These are phyloP conservation scores for Cynopterus sphinx DNA, from an alignment of 2,797 vertebrate genomes.

Conservation along the genomic window DNA sequence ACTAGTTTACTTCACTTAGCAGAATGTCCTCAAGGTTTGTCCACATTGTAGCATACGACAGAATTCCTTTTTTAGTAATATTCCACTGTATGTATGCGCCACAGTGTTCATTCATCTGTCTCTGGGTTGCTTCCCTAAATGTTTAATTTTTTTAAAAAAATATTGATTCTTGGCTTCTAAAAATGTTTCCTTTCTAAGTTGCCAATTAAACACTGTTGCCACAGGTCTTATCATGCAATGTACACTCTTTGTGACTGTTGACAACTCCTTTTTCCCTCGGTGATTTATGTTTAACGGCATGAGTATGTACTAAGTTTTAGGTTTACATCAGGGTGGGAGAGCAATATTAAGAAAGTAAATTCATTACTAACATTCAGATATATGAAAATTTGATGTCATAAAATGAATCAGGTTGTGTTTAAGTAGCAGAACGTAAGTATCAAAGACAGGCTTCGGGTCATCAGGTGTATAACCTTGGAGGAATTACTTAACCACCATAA, in stretches of 20 bases:
- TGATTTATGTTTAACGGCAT: neutral
- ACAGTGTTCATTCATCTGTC: neutral
- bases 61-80: neutral
- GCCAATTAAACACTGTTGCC: neutral
- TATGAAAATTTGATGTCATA: neutral
- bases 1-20: neutral
- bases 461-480: neutral
- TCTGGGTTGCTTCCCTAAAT: neutral
- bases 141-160: neutral
- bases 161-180: neutral
- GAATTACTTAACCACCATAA: neutral
- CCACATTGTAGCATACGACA: neutral
- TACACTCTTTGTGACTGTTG: neutral
- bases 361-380: neutral
- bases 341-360: neutral
- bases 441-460: neutral
- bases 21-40: neutral
- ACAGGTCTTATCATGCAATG: conserved; percentile 4
- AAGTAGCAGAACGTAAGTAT: neutral
- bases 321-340: neutral
- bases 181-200: neutral
- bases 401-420: neutral
- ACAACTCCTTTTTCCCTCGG: neutral
- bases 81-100: neutral
- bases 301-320: neutral